Evolutionary conservation across 2,113 vertebrate genomes (phyloP).

Genomic region (Centropus unirufus): DNA sequence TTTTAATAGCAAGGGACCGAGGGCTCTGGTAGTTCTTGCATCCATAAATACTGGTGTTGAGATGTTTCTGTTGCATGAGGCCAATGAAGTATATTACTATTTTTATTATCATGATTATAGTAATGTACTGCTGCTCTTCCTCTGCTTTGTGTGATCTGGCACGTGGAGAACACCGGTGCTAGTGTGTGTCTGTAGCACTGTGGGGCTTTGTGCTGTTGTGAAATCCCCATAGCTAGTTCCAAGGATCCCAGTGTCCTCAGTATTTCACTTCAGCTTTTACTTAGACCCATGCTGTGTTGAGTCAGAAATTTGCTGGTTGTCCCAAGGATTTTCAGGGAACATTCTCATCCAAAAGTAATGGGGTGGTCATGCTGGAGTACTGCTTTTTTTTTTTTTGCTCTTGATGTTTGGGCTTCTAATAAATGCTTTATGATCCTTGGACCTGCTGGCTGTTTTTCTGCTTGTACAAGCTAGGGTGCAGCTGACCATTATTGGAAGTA

Average conservation of each 20-base stretch:
- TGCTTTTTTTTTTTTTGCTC: neutral
- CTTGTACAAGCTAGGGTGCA: neutral
- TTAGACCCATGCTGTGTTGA: neutral
- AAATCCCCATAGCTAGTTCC: accelerated
- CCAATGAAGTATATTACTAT: accelerated
- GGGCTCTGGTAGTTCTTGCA: accelerated
- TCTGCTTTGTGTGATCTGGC: neutral
- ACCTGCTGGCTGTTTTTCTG: neutral
- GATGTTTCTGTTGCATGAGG: neutral
- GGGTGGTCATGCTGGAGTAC: neutral
- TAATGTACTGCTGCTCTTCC: neutral
- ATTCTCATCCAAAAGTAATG: neutral
- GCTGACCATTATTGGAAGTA: neutral
- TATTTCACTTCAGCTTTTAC: neutral
- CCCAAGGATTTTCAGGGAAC: neutral
- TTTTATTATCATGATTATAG: neutral
- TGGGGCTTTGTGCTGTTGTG: neutral
- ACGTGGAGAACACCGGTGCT: accelerated
- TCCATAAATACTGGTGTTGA: neutral
- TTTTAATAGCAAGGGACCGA: neutral
- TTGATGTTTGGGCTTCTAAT: neutral
- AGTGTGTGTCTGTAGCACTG: no score
- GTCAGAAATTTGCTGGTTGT: neutral
- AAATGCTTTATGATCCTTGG: neutral
- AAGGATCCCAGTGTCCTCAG: neutral